Percentiles rank a stretch among this genome's conserved stretches.
Conservation (phyloP, 1,140 invertebrate genomes). For the Geopemphigus sp. region DNA sequence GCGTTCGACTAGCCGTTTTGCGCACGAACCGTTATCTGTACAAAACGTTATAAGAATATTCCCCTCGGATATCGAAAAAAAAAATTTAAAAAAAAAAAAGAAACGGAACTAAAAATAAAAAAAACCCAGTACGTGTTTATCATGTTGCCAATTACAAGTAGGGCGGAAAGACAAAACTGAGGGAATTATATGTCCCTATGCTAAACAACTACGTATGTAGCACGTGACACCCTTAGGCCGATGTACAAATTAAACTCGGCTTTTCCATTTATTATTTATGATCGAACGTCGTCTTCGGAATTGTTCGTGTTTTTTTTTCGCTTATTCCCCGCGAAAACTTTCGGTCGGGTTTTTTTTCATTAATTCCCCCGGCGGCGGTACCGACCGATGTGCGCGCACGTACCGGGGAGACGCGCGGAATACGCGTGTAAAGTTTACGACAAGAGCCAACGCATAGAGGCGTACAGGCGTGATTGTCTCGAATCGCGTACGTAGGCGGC, state of each 20-base stretch:
- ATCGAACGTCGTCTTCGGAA: conserved; percentile 38
- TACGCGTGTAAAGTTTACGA: conserved; percentile 1
- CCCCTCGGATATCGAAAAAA: conserved; percentile 9
- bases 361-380: conserved; percentile 25
- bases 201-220: conserved; percentile 11
- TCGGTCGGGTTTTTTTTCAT: neutral
- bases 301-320: neutral
- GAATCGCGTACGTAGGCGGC: too few relatives aligned
- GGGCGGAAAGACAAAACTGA: conserved; percentile 41
- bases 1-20: neutral
- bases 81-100: neutral
- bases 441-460: neutral
- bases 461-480: neutral
- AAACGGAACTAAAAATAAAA: too few relatives aligned
- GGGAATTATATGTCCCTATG: conserved; percentile 4
- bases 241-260: conserved; percentile 44
- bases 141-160: conserved; percentile 40
- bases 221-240: conserved; percentile 48
- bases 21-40: conserved; percentile 35
- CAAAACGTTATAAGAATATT: conserved; percentile 10
- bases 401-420: neutral
- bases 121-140: conserved; percentile 43
- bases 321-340: neutral
- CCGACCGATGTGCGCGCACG: neutral
- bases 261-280: conserved; percentile 49